A percentile compares a stretch with the other conserved stretches of the same genome.
These are phyloP conservation scores for Diceros bicornis DNA, from an alignment of 2,797 vertebrate genomes.

Conservation along the genomic window DNA sequence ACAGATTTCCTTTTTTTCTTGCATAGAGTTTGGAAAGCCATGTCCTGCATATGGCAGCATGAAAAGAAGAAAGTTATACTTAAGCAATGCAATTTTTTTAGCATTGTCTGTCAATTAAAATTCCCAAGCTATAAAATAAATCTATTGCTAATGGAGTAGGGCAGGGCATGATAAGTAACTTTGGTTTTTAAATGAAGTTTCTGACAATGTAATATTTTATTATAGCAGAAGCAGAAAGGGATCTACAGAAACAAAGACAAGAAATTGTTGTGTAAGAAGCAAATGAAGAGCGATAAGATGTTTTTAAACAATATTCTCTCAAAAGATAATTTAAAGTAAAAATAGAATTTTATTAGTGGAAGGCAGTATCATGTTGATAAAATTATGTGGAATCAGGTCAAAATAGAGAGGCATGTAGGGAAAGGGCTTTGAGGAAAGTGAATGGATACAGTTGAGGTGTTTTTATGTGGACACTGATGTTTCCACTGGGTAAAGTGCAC, in stretches of 20 bases:
- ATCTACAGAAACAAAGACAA: not conserved
- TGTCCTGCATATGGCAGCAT: accelerated
- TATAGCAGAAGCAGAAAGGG: accelerated
- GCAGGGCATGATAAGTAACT: accelerated
- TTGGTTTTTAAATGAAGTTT: not conserved
- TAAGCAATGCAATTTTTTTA: not conserved
- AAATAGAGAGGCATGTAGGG: accelerated
- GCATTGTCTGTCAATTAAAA: not conserved
- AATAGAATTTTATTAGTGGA: accelerated
- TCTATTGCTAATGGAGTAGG: too few relatives aligned
- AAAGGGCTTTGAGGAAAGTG: accelerated
- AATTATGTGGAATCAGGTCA: accelerated
- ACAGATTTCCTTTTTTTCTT: accelerated
- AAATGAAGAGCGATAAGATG: accelerated
- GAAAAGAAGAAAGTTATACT: not conserved
- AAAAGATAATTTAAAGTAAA: not conserved
- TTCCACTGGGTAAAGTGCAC: not conserved
- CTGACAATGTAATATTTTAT: not conserved
- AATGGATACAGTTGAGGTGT: accelerated
- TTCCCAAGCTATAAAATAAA: not conserved
- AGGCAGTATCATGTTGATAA: accelerated
- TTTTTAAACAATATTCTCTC: not conserved
- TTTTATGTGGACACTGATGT: accelerated
- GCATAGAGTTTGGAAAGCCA: not conserved
- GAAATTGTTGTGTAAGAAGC: not conserved